Percentiles rank a stretch among this genome's conserved stretches.
Conservation (phyloP, 2,888 invertebrate genomes). For the Leucania comma region DNA sequence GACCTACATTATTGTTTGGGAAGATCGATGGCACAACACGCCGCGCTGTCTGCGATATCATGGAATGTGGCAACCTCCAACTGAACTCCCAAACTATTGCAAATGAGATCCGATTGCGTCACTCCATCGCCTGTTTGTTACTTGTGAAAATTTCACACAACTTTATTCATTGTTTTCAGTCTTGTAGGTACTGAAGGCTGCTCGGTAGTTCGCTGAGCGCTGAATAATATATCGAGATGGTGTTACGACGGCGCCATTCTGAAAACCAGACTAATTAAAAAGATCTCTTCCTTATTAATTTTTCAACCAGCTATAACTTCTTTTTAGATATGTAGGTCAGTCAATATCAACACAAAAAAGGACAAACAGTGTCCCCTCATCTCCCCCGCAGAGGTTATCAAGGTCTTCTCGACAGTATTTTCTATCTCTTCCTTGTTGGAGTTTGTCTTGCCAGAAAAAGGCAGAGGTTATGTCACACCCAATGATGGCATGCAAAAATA, state of each 20-base stretch:
- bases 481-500: too few relatives aligned
- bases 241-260: conserved; percentile 3
- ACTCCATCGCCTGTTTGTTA: conserved; percentile 29
- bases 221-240: conserved; percentile 25
- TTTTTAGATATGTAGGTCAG: too few relatives aligned
- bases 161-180: background rate
- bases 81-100: conserved; percentile 26
- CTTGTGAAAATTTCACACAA: background rate
- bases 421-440: too few relatives aligned
- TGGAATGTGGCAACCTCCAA: conserved; percentile 28
- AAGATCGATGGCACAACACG: conserved; percentile 55
- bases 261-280: conserved; percentile 30
- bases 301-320: background rate
- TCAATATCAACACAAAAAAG: too few relatives aligned
- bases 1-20: conserved; percentile 54
- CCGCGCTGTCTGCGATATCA: conserved; percentile 57
- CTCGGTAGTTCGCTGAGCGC: background rate
- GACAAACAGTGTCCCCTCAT: too few relatives aligned
- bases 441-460: too few relatives aligned
- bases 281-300: background rate
- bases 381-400: too few relatives aligned
- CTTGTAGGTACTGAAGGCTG: background rate
- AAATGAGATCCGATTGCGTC: conserved; percentile 41
- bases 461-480: too few relatives aligned
- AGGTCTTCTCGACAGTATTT: too few relatives aligned